Evolutionary conservation across 2,113 vertebrate species (phyloP).

Genomic region (Sorex araneus): DNA sequence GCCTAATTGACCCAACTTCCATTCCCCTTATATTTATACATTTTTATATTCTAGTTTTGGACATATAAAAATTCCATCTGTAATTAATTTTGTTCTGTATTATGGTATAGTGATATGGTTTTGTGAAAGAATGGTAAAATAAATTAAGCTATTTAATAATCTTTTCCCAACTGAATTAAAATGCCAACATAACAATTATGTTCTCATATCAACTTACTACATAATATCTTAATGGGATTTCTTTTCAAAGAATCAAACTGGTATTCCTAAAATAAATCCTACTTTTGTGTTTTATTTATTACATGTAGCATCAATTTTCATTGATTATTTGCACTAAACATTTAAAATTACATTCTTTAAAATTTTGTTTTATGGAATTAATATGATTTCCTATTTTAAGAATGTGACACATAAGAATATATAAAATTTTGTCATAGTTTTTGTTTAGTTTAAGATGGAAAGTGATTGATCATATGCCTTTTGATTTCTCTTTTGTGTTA

Average conservation of each 20-base stretch:
- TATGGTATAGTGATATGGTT: neutral
- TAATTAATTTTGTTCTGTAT: neutral
- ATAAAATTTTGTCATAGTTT: neutral
- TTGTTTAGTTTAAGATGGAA: neutral
- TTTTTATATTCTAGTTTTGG: neutral
- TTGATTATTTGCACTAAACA: neutral
- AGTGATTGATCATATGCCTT: neutral
- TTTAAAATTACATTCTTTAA: neutral
- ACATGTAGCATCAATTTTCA: neutral
- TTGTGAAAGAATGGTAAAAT: neutral
- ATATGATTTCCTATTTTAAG: neutral
- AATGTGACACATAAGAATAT: too few species aligned
- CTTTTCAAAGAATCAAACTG: neutral
- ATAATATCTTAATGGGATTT: neutral
- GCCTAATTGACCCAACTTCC: too few species aligned
- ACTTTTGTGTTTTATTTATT: neutral
- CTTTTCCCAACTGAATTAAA: neutral
- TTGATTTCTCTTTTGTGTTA: neutral
- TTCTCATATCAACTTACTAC: neutral
- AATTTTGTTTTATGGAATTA: neutral
- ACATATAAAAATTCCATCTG: neutral
- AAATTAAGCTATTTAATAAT: neutral
- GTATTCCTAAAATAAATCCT: neutral
- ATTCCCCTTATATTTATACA: too few species aligned
- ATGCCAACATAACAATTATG: slow-evolving; percentile 3